Percentiles rank a stretch among this genome's conserved stretches.
These are phyloP conservation scores for Saturnia japonica DNA, from an alignment of 2,888 invertebrate genomes.

Conservation along the genomic window DNA sequence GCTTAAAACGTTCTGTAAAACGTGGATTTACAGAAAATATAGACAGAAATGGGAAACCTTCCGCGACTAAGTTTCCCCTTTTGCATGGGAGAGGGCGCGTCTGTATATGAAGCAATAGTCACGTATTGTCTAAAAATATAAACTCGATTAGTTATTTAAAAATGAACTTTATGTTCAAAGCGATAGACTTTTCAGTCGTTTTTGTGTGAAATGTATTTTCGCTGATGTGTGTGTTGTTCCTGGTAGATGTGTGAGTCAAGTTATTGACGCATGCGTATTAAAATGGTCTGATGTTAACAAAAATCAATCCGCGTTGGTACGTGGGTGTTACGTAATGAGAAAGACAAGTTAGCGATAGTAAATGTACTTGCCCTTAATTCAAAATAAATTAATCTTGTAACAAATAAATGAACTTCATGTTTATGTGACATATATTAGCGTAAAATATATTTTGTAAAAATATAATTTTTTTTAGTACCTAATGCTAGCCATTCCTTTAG, in stretches of 20 bases:
- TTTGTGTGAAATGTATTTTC: constrained; percentile 27
- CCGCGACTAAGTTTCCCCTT: constrained; percentile 67
- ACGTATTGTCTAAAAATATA: constrained; percentile 78
- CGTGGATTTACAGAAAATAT: constrained; percentile 65
- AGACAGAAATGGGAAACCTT: constrained; percentile 69
- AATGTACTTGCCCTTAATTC: constrained; percentile 60
- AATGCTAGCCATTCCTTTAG: background rate
- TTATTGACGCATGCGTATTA: constrained; percentile 68
- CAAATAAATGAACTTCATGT: constrained; percentile 25
- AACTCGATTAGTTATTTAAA: constrained; percentile 31
- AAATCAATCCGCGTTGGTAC: constrained; percentile 75
- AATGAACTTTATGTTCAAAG: constrained; percentile 28
- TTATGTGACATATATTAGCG: background rate
- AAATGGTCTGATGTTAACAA: constrained; percentile 58
- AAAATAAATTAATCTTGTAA: constrained; percentile 46
- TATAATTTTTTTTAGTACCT: background rate
- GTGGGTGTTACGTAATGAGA: constrained; percentile 77
- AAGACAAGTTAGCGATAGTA: constrained; percentile 58
- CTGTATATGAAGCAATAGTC: constrained; percentile 63
- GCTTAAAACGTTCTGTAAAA: constrained; percentile 51
- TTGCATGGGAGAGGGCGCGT: constrained; percentile 79
- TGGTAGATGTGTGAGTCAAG: constrained; percentile 55
- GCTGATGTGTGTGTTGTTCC: constrained; percentile 48
- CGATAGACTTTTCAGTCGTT: constrained; percentile 35
- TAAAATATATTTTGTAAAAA: background rate